Evolutionary conservation across 2,797 vertebrate genomes (phyloP), one percentile per base, ranked within the genome.

Genomic region (Parauchenoglanis punctatus): DNA sequence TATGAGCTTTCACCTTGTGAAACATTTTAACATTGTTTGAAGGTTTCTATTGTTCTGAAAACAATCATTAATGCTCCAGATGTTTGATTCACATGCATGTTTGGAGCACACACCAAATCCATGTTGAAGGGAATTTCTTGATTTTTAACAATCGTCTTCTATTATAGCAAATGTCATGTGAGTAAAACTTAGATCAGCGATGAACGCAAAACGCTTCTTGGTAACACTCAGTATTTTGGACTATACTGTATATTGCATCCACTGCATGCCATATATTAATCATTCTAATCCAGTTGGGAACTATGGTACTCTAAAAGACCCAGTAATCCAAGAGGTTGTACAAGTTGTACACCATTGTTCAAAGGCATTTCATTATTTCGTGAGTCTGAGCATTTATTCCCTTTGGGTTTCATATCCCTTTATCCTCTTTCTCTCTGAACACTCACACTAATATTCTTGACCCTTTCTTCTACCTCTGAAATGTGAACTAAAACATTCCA

Each of bases 331-430:
- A 2, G 15, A 72, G 40, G 35, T 59, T 40, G 40, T 40, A 40
- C 40, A 40, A 56, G 31, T 44, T 28, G 46, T 40, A 44, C 8
- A 54, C 28, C 72, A 59, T 84, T 58, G 72, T 78, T 87, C 54
- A 87, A 87, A 87, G 68, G 17, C 58, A 75, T 80, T 83, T 83
- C 80, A 28, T 83, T 87, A 76, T 81, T 63, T 75, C 54, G 58
- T 65, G 80, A 28, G 65, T 20, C 13, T 13, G 72, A 56, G 49
- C 44, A 13, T 28, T 82, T 31, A 40, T 28, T 54, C 31, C 65
- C 28, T 11, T 31, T 28, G 23, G 63, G 63, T 31, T 46, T 87
- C 68, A 17, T 54, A 56, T 80, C 46, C 10, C 35, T 67, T 44
- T 83, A 61, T 68, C 59, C 5, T 44, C 49, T 44, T 3, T 56